Percentiles rank a stretch among this genome's conserved stretches.
phyloP scores from a whole-genome alignment of 2,797 vertebrate genomes.

The Pachyuromys duprasi region DNA sequence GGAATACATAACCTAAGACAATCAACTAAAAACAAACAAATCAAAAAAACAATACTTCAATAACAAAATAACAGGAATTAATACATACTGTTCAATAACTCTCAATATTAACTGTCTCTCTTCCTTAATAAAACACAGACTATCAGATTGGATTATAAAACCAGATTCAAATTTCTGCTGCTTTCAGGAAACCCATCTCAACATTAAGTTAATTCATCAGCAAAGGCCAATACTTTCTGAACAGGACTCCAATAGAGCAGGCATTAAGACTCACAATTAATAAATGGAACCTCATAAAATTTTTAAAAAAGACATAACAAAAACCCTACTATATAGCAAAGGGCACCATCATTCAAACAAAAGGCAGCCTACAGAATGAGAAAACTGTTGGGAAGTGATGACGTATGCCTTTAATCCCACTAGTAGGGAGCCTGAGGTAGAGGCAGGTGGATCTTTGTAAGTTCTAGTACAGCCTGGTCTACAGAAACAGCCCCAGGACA shows the following conservation, averaged over 20 bases:
- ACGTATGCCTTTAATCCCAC: too few species aligned
- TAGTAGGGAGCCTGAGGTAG: too few species aligned
- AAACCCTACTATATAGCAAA: neutral
- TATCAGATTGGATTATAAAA: neutral
- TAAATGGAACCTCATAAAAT: neutral
- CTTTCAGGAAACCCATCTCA: neutral
- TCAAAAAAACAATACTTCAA: neutral
- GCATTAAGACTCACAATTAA: neutral
- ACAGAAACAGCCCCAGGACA: too few species aligned
- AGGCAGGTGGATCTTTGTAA: too few species aligned
- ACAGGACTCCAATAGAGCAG: neutral
- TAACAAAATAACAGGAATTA: neutral
- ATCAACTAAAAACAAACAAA: neutral
- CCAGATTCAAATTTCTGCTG: neutral
- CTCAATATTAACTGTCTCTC: neutral
- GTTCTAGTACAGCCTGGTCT: too few species aligned
- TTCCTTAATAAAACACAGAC: neutral
- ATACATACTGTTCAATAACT: neutral
- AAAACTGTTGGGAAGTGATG: too few species aligned
- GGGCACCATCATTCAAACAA: neutral
- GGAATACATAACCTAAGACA: neutral
- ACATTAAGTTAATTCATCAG: neutral
- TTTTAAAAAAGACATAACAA: too few species aligned
- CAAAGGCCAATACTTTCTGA: neutral
- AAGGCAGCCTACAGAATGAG: neutral